phyloP scores from a whole-genome alignment of 1,140 invertebrate genomes.

The Trichonephila inaurata region DNA sequence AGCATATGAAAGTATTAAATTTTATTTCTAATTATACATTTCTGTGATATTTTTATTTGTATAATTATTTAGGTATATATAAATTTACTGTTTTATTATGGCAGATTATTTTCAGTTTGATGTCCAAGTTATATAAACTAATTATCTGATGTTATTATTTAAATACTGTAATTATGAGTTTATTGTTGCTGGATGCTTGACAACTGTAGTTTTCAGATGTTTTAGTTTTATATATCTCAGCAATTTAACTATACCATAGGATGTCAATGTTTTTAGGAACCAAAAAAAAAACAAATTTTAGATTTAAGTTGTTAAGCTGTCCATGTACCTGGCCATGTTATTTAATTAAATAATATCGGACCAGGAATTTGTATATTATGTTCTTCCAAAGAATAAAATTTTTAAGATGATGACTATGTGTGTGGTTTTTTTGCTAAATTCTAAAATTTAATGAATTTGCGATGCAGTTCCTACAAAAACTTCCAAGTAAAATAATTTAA shows the following conservation, averaged over 20 bases:
- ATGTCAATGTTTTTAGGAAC: conserved; percentile 73
- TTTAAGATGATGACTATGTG: conserved; percentile 48
- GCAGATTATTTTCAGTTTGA: conserved; percentile 70
- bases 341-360: conserved; percentile 64
- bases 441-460: too few relatives aligned
- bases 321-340: conserved; percentile 74
- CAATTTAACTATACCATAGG: conserved; percentile 58
- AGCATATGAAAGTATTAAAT: conserved; percentile 66
- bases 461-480: too few relatives aligned
- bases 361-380: conserved; percentile 76
- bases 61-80: conserved; percentile 72
- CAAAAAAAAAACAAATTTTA: conserved; percentile 74
- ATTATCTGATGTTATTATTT: conserved; percentile 74
- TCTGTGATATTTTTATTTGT: conserved; percentile 77
- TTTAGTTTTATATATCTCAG: conserved; percentile 75
- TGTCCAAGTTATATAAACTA: conserved; percentile 74
- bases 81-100: conserved; percentile 69
- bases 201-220: conserved; percentile 74
- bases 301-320: conserved; percentile 76
- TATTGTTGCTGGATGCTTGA: conserved; percentile 74
- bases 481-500: too few relatives aligned
- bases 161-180: conserved; percentile 74
- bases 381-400: conserved; percentile 77
- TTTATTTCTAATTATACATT: conserved; percentile 57
- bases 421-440: too few relatives aligned